These are phyloP conservation scores for Leptinotarsa texana DNA, from an alignment of 1,140 invertebrate species.

Conservation along the genomic window DNA sequence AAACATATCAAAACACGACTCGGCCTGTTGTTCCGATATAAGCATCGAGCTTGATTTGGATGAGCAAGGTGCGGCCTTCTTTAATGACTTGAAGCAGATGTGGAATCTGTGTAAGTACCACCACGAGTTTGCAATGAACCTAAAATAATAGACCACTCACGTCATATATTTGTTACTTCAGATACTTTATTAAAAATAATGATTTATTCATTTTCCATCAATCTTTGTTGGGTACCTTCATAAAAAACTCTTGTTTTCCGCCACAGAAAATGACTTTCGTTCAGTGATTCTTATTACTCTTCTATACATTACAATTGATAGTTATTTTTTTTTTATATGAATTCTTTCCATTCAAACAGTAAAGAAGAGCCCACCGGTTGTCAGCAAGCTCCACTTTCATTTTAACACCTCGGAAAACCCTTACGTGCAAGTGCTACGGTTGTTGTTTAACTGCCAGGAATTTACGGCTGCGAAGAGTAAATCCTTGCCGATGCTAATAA, in stretches of 20 bases:
- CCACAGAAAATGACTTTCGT: background rate
- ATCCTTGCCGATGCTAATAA: constrained; percentile 61
- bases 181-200: no score
- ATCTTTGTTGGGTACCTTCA: background rate
- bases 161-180: no score
- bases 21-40: constrained; percentile 43
- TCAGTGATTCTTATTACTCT: background rate
- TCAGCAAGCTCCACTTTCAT: constrained; percentile 58
- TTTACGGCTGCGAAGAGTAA: constrained; percentile 62
- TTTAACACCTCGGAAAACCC: constrained; percentile 60
- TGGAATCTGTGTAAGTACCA: constrained; percentile 42
- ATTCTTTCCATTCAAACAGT: constrained; percentile 52
- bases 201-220: background rate
- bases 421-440: constrained; percentile 59
- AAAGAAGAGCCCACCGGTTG: constrained; percentile 61
- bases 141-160: no score
- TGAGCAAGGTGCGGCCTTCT: constrained; percentile 33
- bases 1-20: constrained; percentile 46
- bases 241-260: constrained; percentile 36
- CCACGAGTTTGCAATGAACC: no score
- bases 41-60: constrained; percentile 41
- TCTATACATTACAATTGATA: background rate
- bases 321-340: background rate
- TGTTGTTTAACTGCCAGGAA: constrained; percentile 64
- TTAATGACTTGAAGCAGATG: constrained; percentile 40